A percentile compares a stretch with the other conserved stretches of the same genome.
phyloP scores from a whole-genome alignment of 2,113 vertebrate genomes.

The Phocoena sinus region DNA sequence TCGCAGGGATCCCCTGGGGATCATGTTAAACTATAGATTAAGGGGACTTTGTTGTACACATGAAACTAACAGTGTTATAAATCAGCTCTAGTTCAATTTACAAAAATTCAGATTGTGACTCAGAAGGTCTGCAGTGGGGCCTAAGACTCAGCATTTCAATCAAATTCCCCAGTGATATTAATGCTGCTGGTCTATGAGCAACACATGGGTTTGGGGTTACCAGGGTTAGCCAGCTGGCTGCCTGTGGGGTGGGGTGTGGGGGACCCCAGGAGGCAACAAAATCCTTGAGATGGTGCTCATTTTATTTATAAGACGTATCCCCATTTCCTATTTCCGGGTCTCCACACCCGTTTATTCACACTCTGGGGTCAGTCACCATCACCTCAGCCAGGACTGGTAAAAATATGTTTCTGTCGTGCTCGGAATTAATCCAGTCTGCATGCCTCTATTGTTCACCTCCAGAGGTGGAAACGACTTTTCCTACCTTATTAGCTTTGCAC shows the following conservation, averaged over 20 bases:
- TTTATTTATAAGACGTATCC: background rate
- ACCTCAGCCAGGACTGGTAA: background rate
- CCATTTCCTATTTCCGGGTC: background rate
- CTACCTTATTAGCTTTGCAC: background rate
- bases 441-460: background rate
- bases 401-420: background rate
- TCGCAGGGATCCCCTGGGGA: background rate
- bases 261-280: background rate
- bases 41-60: background rate
- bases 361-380: background rate
- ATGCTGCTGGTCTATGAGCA: no score
- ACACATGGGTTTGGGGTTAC: background rate
- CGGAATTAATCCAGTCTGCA: rapidly evolving
- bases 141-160: background rate
- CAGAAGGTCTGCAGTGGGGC: background rate
- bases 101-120: background rate
- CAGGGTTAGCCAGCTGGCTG: background rate
- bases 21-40: background rate
- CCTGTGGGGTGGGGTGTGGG: no score
- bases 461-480: background rate
- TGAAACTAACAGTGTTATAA: background rate
- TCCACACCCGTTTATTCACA: background rate
- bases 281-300: background rate
- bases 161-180: background rate
- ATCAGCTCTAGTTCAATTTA: background rate